Evolutionary conservation across 2,113 vertebrate species (phyloP), one percentile per base, ranked within the genome.

Genomic region (Plecotus auritus): DNA sequence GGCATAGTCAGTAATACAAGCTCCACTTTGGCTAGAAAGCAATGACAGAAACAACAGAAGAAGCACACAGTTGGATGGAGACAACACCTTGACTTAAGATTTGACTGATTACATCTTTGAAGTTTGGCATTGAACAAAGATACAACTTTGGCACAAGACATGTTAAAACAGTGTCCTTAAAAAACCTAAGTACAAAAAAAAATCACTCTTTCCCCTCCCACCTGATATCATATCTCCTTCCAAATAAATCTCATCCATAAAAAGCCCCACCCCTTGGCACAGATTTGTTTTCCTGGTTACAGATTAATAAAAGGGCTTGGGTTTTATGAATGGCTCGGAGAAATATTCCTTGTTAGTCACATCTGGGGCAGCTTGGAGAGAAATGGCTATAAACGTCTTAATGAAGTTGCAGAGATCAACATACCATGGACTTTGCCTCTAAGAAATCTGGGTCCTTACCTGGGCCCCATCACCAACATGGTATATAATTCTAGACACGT

Each of bases 1-100:
- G 1, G 8, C 11, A 69, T 10, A 49, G 73, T 73, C 72, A 69
- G n/a, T 74, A 77, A 35, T 0, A 88, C 51, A 69, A 85, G 73
- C 90, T 97, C 94, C 70, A 9, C 97, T 98, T 98, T 98, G 97
- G 97, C 96, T 72, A 91, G 95, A 92, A 49, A 90, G 95, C 88
- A 93, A 35, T 45, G 40, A 13, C 20, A 93, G 97, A 96, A 87
- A 89, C 89, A 49, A 70, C 73, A 93, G 80, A 40, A 26, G 17
- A 78, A 40, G 47, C 42, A 84, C 93, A 61, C 22, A 14, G 18
- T 1, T 13, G 40, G 66, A 42, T 30, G 12, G 35, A 83, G 64
- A 40, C 35, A 49, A 77, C 72, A 85, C 54, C 45, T 70, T 76
- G 78, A 67, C 74, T 59, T 61, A 90, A 80, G 59, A 81, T 56